Evolutionary conservation across 2,113 vertebrate genomes (phyloP).

Genomic region (Brevimyrus niger): DNA sequence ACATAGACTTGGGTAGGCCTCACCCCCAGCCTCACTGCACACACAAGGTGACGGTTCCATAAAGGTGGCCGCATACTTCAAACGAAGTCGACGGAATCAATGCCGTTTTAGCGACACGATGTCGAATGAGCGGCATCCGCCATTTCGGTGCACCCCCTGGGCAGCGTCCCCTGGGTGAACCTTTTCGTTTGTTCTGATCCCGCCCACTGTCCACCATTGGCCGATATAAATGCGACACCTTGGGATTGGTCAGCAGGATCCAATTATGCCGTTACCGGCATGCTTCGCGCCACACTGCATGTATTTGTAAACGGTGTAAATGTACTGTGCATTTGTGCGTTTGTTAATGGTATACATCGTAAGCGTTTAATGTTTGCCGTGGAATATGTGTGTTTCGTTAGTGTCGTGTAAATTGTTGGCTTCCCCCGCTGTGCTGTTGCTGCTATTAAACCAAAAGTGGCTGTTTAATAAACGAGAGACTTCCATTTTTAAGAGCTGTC

Average conservation of each 20-base stretch:
- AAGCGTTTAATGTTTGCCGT: background rate
- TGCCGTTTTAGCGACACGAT: background rate
- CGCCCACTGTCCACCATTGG: background rate
- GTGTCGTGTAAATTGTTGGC: background rate
- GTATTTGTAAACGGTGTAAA: background rate
- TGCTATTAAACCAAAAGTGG: background rate
- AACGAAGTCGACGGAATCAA: background rate
- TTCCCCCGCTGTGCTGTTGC: background rate
- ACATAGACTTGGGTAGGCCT: conserved; percentile 72
- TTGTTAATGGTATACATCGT: background rate
- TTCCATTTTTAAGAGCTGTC: background rate
- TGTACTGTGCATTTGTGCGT: background rate
- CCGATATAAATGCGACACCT: background rate
- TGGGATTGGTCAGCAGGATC: background rate
- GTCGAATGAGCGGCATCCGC: too few relatives aligned
- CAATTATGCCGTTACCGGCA: background rate
- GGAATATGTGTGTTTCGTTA: background rate
- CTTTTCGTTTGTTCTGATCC: background rate
- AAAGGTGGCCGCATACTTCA: background rate
- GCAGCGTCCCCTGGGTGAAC: background rate
- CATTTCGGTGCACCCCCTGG: background rate
- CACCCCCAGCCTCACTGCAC: background rate
- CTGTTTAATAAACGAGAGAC: background rate
- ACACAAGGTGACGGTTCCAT: background rate
- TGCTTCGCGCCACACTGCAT: background rate